Conservation (phyloP, 2,113 vertebrate species). For the Cyrtonyx montezumae region DNA sequence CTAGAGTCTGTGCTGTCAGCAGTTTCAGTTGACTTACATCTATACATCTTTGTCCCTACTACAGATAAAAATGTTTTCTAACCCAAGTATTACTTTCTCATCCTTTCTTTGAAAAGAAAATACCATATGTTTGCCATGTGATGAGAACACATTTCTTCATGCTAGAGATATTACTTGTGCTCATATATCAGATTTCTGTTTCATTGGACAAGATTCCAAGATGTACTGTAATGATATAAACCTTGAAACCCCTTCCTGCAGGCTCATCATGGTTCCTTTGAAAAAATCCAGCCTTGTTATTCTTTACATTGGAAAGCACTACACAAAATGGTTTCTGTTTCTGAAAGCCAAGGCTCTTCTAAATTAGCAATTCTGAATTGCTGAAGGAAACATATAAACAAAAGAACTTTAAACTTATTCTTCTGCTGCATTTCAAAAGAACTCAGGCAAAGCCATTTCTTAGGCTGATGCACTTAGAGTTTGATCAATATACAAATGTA, state of each 20-base stretch:
- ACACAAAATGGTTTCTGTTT: neutral
- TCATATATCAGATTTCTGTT: neutral
- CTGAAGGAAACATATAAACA: neutral
- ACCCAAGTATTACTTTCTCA: neutral
- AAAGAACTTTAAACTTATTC: neutral
- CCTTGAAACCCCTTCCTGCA: neutral
- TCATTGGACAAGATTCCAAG: neutral
- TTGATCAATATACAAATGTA: neutral
- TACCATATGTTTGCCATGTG: neutral
- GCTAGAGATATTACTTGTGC: neutral
- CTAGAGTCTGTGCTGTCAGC: neutral
- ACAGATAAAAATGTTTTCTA: neutral
- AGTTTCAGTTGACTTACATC: neutral
- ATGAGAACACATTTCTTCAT: neutral
- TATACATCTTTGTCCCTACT: neutral
- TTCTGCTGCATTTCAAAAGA: neutral
- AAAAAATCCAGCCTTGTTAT: neutral
- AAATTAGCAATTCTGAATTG: conserved; percentile 3
- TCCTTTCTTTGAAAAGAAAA: neutral
- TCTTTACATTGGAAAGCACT: neutral
- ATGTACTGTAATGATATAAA: neutral
- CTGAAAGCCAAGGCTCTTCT: neutral
- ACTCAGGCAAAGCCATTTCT: neutral
- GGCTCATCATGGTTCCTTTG: neutral
- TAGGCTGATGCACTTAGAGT: neutral